phyloP scores from a whole-genome alignment of 2,888 invertebrate genomes.

The Sussaba pulchella region DNA sequence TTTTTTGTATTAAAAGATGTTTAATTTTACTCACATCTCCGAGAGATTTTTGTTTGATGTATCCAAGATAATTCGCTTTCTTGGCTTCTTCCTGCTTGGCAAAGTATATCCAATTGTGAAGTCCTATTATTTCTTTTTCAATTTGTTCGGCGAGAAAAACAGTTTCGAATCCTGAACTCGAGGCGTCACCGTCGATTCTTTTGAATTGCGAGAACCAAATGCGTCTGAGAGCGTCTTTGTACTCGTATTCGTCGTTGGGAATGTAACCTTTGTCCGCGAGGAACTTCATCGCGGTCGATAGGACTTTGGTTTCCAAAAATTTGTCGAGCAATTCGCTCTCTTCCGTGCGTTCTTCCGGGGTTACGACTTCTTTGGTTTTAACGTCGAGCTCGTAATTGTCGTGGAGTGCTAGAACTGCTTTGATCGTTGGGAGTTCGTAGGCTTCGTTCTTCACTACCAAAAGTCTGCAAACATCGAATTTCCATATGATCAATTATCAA shows the following conservation, averaged over 20 bases:
- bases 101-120: slow-evolving; percentile 97
- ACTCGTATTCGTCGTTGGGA: slow-evolving; percentile 85
- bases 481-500: background rate
- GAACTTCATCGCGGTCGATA: slow-evolving; percentile 90
- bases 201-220: slow-evolving; percentile 94
- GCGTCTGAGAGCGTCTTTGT: slow-evolving; percentile 89
- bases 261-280: slow-evolving; percentile 86
- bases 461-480: slow-evolving; percentile 86
- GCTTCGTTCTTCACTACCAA: slow-evolving; percentile 88
- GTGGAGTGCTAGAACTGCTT: slow-evolving; percentile 88
- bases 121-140: slow-evolving; percentile 89
- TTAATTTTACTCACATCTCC: slow-evolving; percentile 89
- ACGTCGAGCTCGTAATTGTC: slow-evolving; percentile 94
- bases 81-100: slow-evolving; percentile 91
- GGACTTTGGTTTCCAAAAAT: slow-evolving; percentile 91
- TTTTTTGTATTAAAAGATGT: no score
- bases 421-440: slow-evolving; percentile 90
- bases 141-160: slow-evolving; percentile 93
- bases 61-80: slow-evolving; percentile 92
- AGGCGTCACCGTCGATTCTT: slow-evolving; percentile 90
- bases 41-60: slow-evolving; percentile 89
- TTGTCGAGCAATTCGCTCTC: slow-evolving; percentile 92
- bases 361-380: slow-evolving; percentile 90
- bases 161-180: slow-evolving; percentile 97
- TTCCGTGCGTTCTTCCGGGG: slow-evolving; percentile 90